These are phyloP conservation scores for Plagodis pulveraria DNA, from an alignment of 2,888 invertebrate species.

Conservation along the genomic window DNA sequence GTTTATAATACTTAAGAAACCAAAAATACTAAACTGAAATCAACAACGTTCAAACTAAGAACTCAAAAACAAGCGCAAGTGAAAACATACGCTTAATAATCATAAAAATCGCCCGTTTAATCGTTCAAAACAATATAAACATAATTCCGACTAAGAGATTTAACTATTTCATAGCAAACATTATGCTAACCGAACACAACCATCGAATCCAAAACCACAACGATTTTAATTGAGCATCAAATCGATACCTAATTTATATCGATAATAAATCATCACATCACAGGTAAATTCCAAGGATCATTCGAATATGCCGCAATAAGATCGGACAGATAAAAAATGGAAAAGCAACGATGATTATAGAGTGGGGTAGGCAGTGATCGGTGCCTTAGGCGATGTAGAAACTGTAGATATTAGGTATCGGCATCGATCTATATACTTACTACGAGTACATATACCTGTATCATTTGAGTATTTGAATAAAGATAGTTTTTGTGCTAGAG, in stretches of 20 bases:
- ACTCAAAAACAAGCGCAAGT: too few relatives aligned
- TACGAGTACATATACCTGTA: constrained; percentile 1
- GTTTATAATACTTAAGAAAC: too few relatives aligned
- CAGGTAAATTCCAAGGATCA: constrained; percentile 54
- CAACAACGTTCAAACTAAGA: too few relatives aligned
- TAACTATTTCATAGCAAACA: neutral
- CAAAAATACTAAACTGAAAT: too few relatives aligned
- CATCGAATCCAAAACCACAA: constrained; percentile 2
- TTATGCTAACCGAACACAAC: constrained; percentile 1
- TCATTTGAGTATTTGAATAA: neutral
- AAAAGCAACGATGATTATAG: constrained; percentile 48
- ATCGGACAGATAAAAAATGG: constrained; percentile 58
- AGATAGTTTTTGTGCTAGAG: too few relatives aligned
- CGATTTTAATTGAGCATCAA: constrained; percentile 49
- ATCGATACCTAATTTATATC: constrained; percentile 49
- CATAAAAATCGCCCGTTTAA: too few relatives aligned
- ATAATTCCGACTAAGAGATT: neutral
- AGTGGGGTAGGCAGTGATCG: constrained; percentile 49
- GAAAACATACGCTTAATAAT: too few relatives aligned
- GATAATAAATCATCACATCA: constrained; percentile 58
- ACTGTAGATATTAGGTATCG: constrained; percentile 36
- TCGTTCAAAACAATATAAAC: too few relatives aligned
- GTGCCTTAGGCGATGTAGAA: constrained; percentile 45
- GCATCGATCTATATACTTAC: neutral
- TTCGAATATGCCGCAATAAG: constrained; percentile 57